These are phyloP conservation scores for Salvator merianae DNA, from an alignment of 2,113 vertebrate genomes.

Conservation along the genomic window DNA sequence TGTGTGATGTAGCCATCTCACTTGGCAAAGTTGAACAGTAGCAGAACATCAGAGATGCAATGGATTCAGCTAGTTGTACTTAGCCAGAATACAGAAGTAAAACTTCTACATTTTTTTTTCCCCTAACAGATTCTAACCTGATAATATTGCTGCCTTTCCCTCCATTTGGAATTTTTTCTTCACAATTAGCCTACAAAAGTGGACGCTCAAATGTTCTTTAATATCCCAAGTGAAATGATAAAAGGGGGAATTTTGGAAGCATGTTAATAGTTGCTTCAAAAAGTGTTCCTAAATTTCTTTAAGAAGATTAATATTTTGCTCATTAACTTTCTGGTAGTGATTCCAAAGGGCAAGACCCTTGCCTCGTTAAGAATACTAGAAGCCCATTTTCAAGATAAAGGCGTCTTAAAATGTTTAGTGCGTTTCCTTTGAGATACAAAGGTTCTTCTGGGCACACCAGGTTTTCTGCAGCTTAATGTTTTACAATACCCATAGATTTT, in stretches of 20 bases:
- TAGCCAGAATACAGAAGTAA: background rate
- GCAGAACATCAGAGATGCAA: background rate
- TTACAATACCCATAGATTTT: background rate
- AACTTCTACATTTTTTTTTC: background rate
- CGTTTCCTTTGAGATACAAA: background rate
- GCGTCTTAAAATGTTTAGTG: constrained; percentile 19
- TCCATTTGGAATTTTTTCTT: constrained; percentile 34
- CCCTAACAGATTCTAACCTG: background rate
- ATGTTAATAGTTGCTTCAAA: constrained; percentile 35
- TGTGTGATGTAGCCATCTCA: background rate
- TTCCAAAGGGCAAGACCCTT: constrained; percentile 30
- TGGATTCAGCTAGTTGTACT: background rate
- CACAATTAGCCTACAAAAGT: constrained; percentile 32
- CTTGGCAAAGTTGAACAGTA: background rate
- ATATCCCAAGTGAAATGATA: constrained; percentile 48
- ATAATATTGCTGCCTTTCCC: background rate
- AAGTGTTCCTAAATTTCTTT: constrained; percentile 35
- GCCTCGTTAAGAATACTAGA: constrained; percentile 27
- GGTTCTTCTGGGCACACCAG: constrained; percentile 4
- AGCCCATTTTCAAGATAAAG: constrained; percentile 24
- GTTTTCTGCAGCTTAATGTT: background rate
- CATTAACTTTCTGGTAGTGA: constrained; percentile 41
- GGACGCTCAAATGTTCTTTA: constrained; percentile 36
- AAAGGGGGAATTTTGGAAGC: constrained; percentile 28
- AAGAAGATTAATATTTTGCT: constrained; percentile 49